Conservation (phyloP, 2,113 vertebrate species). For the Phaetusa simplex region DNA sequence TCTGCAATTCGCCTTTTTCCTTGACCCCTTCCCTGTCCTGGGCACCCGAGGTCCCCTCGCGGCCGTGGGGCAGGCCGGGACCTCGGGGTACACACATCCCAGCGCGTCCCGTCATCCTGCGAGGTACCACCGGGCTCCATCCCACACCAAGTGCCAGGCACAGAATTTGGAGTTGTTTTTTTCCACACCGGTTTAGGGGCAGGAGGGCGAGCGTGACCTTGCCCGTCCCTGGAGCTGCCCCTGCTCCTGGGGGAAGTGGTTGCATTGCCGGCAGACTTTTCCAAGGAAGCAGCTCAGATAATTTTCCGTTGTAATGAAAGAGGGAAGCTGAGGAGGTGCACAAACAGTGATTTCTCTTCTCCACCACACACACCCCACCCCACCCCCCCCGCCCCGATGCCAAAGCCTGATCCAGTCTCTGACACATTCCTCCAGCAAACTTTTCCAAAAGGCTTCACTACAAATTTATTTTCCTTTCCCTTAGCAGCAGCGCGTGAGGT, state of each 20-base stretch:
- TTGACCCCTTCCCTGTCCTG: too few relatives aligned
- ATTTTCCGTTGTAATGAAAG: fast-evolving
- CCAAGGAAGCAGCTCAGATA: not conserved
- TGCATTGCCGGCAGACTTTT: not conserved
- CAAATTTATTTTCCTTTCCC: not conserved
- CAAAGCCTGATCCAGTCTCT: not conserved
- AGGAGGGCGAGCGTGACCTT: fast-evolving
- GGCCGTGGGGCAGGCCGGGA: fast-evolving
- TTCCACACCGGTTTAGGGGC: not conserved
- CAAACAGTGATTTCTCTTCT: not conserved
- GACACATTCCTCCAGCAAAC: not conserved
- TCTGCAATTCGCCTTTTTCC: fast-evolving
- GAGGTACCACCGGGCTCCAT: not conserved
- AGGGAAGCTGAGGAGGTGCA: not conserved
- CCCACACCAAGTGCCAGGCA: not conserved
- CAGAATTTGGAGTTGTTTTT: too few relatives aligned
- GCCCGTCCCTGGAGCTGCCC: too few relatives aligned
- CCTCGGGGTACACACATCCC: fast-evolving
- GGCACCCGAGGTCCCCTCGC: fast-evolving
- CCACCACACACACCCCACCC: too few relatives aligned
- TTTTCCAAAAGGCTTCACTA: not conserved
- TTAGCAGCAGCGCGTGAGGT: not conserved
- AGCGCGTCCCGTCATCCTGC: not conserved
- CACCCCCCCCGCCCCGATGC: fast-evolving
- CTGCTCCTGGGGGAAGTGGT: fast-evolving